Base-by-base conservation (phyloP, 1,140 invertebrate genomes). In the Pollicipes pollicipes region DNA sequence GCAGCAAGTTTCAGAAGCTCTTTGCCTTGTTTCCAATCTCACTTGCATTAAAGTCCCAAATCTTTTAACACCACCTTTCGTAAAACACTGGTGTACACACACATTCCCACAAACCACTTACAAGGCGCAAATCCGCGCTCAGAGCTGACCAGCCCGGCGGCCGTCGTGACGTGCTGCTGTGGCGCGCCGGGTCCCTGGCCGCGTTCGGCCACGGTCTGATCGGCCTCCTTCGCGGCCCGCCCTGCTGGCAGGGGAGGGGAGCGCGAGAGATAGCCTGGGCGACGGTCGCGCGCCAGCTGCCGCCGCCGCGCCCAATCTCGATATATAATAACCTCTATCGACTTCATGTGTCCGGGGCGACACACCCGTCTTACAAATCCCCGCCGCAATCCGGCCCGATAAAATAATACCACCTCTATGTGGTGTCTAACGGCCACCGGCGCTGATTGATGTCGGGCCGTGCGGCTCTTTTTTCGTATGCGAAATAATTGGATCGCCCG, bases 251-350 rank as follows among this genome's bases (percentile, higher is more conserved):
- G n/a, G n/a, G n/a, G n/a, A n/a, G n/a, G n/a, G n/a, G n/a, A n/a
- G n/a, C n/a, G n/a, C n/a, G n/a, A n/a, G n/a, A 58, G 45, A 58
- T 58, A 58, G 45, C 45, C 45, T 10, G 13, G 45, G 45, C 45
- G 21, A 4, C 2, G 13, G 45, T 21, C 45, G 45, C 13, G 45
- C 45, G 45, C 45, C 45, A 58, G 45, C 45, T 58, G 45, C 45
- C 21, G 17, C 45, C 45, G 45, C 24, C 45, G 45, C 17, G 45
- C 6, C 45, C 45, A 58, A 58, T 58, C 45, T 58, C 45, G 45
- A 58, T 58, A 58, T 58, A 58, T 58, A 58, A 58, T 58, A 58
- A 58, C 45, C 45, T 58, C 45, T 58, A 58, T 58, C 45, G 45
- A 58, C 45, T 58, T 58, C 13, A 58, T 21, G 45, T 58, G 45